Evolutionary conservation across 2,888 invertebrate genomes (phyloP).

Genomic region (Lochmaea capreae): DNA sequence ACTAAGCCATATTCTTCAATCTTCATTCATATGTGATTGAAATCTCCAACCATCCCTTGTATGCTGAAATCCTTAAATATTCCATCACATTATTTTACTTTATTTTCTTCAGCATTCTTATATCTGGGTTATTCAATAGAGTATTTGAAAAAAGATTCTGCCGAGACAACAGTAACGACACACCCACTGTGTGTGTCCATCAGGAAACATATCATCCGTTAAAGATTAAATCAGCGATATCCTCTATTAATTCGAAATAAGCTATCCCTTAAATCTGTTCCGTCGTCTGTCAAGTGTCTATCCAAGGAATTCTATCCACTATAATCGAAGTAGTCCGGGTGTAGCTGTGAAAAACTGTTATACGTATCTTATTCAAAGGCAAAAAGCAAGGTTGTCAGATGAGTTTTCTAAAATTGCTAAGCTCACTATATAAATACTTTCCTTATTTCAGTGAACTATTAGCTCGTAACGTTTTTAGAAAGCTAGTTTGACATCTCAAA

Average conservation of each 20-base stretch:
- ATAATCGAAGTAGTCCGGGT: conserved; percentile 12
- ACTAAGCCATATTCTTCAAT: too few species aligned
- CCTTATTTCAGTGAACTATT: too few species aligned
- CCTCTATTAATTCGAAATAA: conserved; percentile 32
- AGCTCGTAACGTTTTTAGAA: too few species aligned
- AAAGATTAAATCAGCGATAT: conserved; percentile 33
- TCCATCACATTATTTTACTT: conserved; percentile 12
- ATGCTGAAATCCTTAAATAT: too few species aligned
- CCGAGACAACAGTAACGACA: conserved; percentile 17
- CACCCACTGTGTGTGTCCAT: conserved; percentile 14
- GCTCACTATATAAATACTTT: too few species aligned
- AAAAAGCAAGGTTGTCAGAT: too few species aligned
- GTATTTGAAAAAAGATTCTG: conserved; percentile 14
- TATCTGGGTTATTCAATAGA: background rate
- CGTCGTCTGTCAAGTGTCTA: conserved; percentile 30
- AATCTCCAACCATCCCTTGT: too few species aligned
- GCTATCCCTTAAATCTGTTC: conserved; percentile 27
- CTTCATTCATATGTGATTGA: too few species aligned
- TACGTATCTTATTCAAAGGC: too few species aligned
- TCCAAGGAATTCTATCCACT: conserved; percentile 10
- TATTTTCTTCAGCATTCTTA: background rate
- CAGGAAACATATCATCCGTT: conserved; percentile 24
- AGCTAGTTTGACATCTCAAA: too few species aligned
- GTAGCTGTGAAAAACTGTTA: background rate
- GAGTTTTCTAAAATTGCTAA: too few species aligned